Evolutionary conservation across 2,113 vertebrate species (phyloP), one percentile per base, ranked within the genome.

Genomic region (Marmota flaviventris): DNA sequence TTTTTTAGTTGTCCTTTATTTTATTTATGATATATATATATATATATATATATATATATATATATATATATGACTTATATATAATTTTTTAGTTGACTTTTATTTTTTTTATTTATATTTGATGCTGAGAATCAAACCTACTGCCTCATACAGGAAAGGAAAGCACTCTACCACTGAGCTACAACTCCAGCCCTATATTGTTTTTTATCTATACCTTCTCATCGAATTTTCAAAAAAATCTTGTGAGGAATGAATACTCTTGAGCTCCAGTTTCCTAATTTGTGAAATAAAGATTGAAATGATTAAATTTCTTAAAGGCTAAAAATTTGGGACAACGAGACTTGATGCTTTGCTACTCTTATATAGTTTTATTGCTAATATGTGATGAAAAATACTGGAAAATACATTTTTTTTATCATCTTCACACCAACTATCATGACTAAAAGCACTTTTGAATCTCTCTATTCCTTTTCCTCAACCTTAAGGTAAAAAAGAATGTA

Each of bases 251-350:
- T 58, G 13, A 89, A 39, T 78, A 5, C 4, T 58, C 56, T 95
- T 18, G 22, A 94, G n/a, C 16, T 53, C 9, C 32, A 65, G 29
- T 9, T 92, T 91, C 34, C 29, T 91, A 61, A 67, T 82, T 61
- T 85, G 45, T 82, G 51, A 85, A 94, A 70, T n/a, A 90, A 25
- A 78, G n/a, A 72, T 39, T 13, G 27, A 88, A 81, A 91, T 82
- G 45, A 78, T 69, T 67, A 9, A 8, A n/a, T 73, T 86, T 95
- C n/a, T 75, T 84, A 51, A 37, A 11, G 51, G 58, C 17, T 93
- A 72, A 81, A 91, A 65, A 82, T 29, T 63, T 76, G 37, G 45
- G 17, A 4, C 22, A 86, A 65, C 24, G 75, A 79, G 32, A 84
- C 42, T 58, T 48, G 11, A 84, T 90, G 32, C 39, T 45, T 34